Base-by-base conservation (phyloP, 2,113 vertebrate species). In the Delphinus delphis region DNA sequence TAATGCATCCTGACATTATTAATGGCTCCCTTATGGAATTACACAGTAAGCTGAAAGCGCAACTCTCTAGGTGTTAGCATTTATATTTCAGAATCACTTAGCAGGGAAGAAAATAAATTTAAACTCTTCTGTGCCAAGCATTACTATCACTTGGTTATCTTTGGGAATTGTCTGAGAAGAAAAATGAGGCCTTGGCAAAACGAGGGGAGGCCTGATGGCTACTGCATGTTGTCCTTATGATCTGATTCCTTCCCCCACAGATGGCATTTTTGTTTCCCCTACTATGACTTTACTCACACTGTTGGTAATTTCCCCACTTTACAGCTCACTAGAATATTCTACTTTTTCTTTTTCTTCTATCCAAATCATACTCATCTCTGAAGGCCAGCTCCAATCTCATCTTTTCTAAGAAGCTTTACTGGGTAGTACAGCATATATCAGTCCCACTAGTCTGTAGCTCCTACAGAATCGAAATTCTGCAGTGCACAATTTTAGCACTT, bases 1-100 rank as follows among this genome's bases (percentile, higher is more conserved):
- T 99, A 99, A 99, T 98, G 98, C 98, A 98, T 98, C 98, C 98
- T 98, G 98, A 98, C 98, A 98, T 98, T 98, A 98, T 98, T 99
- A 99, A 99, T 98, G 98, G 96, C 95, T 99, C 98, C 98, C 98
- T 99, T 98, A 99, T 98, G 98, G 98, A 98, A 98, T 98, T 98
- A 97, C 98, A 98, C 93, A 98, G 98, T 98, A 98, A 99, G 98
- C 98, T 98, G 98, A 99, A 99, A 98, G 98, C 95, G 97, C 94
- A 97, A 97, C 98, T 99, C 98, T 98, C 98, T 97, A 98, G 98
- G 98, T 97, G 97, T 98, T 98, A 98, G 98, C 98, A 99, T 99
- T 98, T 99, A 99, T 99, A 99, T 99, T 99, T 99, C 98, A 99
- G 98, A 95, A 97, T 98, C 96, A 97, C 88, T 97, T 98, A 98